Evolutionary conservation across 2,888 invertebrate genomes (phyloP), one percentile per base, ranked within the genome.

Genomic region (Apeira syringaria): DNA sequence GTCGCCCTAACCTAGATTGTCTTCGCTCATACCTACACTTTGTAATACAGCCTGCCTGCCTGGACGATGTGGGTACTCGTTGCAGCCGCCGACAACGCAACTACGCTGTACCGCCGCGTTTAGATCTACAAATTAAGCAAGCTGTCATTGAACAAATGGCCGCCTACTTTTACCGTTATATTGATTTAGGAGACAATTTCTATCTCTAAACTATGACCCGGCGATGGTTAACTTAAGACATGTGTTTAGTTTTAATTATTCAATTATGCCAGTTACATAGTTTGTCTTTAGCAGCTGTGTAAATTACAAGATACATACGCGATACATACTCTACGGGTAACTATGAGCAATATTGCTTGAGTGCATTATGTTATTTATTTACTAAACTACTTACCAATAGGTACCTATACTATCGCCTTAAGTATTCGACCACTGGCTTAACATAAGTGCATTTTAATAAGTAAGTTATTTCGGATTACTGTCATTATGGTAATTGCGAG

Each of bases 1-100:
- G 80, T 70, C 80, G 87, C 86, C 87, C 86, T 87, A 87, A 86
- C 87, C 87, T 72, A 87, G 84, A 85, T 87, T 80, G 78, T 71
- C 72, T 68, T 69, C 60, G 68, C 74, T 74, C 68, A 61, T 44
- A 38, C 43, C 74, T 73, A 75, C 63, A 76, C 73, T 80, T 78
- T 77, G 77, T 79, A 74, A 63, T 60, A 60, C 60, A 63, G 56
- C 59, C 64, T 61, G 60, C 47, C 55, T 60, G 25, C 43, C 51
- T 53, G 51, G 46, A 50, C 46, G 17, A 35, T 26, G 49, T 17
- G 12, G 18, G 20, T 36, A 44, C 30, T 20, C 28, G 22, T 35
- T 39, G 37, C 24, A 2, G 9, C 26, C 36, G 27, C 11, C 28
- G 28, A 11, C n/a, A 7, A 27, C 25, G 33, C 29, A 33, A 9